A percentile compares a stretch with the other conserved stretches of the same genome.
Conservation (phyloP, 2,113 vertebrate genomes). For the Gila orcuttii region DNA sequence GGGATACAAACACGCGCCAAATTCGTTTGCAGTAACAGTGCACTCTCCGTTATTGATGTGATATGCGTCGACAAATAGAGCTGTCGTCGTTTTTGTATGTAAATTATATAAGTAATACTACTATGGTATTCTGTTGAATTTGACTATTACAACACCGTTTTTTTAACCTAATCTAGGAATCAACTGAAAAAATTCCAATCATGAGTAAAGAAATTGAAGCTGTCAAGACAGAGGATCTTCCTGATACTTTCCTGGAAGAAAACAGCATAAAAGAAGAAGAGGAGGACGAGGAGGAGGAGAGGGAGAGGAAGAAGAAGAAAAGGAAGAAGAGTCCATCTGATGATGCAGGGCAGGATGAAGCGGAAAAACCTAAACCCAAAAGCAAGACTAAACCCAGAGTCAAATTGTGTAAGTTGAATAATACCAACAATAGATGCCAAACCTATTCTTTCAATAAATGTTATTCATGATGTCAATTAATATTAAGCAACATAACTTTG, state of each 20-base stretch:
- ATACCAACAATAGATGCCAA: background rate
- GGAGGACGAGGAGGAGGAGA: background rate
- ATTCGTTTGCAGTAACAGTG: constrained; percentile 23
- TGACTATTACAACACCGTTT: background rate
- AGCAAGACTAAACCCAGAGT: constrained; percentile 4
- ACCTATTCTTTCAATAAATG: background rate
- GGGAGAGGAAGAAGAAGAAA: background rate
- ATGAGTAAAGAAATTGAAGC: constrained; percentile 25
- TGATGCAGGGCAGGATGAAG: constrained; percentile 39
- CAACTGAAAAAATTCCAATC: background rate
- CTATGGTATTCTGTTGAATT: background rate
- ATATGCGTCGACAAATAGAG: background rate
- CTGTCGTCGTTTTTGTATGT: background rate
- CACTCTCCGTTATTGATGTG: background rate
- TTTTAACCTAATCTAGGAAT: background rate
- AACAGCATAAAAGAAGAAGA: background rate
- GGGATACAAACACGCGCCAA: constrained; percentile 49
- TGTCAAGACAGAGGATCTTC: constrained; percentile 19
- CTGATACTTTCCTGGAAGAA: background rate
- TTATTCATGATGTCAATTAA: background rate
- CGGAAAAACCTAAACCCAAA: constrained; percentile 30
- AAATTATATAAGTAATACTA: background rate
- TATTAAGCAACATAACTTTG: background rate
- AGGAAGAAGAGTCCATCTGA: background rate
- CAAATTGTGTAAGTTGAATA: constrained; percentile 41